phyloP scores from a whole-genome alignment of 2,113 vertebrate species.

The Marmota monax region DNA sequence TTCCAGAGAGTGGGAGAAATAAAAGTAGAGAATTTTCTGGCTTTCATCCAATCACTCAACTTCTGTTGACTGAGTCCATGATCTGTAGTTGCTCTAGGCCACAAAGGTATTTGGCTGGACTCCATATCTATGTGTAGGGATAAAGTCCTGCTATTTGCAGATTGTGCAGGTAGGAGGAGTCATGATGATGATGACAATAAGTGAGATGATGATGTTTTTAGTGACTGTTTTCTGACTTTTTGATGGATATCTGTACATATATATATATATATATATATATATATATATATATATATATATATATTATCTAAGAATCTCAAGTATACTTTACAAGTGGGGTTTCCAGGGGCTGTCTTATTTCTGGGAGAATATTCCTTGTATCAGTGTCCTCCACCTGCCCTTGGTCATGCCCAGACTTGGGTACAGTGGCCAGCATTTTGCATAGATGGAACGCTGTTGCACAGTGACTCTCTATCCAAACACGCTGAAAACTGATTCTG shows the following conservation, averaged over 20 bases:
- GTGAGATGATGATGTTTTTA: background rate
- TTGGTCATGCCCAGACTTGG: background rate
- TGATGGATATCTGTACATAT: background rate
- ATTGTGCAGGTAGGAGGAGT: background rate
- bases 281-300: background rate
- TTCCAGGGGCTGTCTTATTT: background rate
- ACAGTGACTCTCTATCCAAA: conserved; percentile 13
- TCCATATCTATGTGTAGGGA: background rate
- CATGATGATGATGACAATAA: too few species aligned
- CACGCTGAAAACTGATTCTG: background rate
- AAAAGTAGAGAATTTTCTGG: conserved; percentile 18
- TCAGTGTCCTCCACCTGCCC: background rate
- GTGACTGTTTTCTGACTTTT: background rate
- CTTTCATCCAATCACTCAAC: background rate
- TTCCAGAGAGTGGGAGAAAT: background rate
- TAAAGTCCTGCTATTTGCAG: background rate
- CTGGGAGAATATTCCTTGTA: background rate
- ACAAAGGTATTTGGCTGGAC: background rate
- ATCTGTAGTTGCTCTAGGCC: background rate
- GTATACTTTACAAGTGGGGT: background rate
- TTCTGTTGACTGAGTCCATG: background rate
- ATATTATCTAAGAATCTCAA: background rate
- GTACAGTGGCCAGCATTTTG: conserved; percentile 34
- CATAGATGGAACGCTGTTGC: background rate
- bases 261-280: background rate